Conservation (phyloP, 64 coral and sea anemone species). For the Porites lutea region DNA sequence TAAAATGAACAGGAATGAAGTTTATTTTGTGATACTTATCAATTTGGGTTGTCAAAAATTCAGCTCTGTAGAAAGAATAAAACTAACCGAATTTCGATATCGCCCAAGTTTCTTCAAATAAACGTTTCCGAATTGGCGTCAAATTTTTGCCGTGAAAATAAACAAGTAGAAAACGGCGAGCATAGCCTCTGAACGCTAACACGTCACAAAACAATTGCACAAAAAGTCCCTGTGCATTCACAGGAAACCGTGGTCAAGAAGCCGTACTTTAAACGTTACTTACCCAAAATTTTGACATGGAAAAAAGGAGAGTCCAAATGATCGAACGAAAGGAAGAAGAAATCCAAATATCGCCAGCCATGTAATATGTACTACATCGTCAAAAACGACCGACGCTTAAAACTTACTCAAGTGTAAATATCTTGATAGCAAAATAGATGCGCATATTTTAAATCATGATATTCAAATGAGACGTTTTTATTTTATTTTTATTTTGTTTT, state of each 20-base stretch:
- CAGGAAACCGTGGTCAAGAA: background rate
- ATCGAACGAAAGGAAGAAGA: background rate
- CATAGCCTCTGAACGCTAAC: background rate
- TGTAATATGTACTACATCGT: background rate
- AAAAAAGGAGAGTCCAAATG: background rate
- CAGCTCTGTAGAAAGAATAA: no score
- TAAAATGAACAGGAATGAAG: no score
- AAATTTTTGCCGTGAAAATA: no score
- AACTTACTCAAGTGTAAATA: background rate
- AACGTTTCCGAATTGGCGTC: no score
- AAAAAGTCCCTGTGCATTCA: background rate
- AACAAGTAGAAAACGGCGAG: no score
- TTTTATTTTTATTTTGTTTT: no score
- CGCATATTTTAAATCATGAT: background rate
- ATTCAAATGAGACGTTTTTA: no score
- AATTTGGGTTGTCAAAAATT: no score
- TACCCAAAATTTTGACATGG: slow-evolving; percentile 24
- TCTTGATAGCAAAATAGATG: background rate
- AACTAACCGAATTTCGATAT: no score
- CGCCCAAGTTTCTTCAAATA: no score
- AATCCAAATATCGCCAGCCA: slow-evolving; percentile 42
- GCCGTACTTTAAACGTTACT: background rate
- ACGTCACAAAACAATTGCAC: background rate
- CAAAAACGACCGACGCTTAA: background rate
- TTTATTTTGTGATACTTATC: no score